Base-by-base conservation (phyloP, 2,113 vertebrate species). In the Scalopus aquaticus region DNA sequence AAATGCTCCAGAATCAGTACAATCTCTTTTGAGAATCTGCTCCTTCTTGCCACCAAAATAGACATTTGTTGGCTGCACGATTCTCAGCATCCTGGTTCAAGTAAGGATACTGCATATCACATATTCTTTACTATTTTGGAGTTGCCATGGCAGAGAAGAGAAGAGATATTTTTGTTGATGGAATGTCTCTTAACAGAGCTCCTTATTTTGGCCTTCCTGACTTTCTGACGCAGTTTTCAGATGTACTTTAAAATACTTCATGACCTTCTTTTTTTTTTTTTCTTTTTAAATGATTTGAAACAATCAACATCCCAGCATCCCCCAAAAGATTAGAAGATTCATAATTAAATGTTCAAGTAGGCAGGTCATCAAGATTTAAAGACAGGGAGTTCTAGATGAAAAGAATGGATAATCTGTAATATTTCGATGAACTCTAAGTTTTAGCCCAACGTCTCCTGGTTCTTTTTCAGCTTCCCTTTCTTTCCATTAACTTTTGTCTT, bases 111-210 rank as follows among this genome's bases (percentile, higher is more conserved):
- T 26, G 81, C 81, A 78, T 92, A 92, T 95, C 90, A 88, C 96
- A 97, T 97, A 97, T 96, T 97, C 97, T 97, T 96, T 96, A 95
- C 95, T 97, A 96, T 97, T 97, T 97, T 97, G 95, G 77, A 96
- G 95, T 97, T 97, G 90, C 96, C 97, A 97, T 97, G 96, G 93
- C 90, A 97, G 92, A 92, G 89, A 78, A 91, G 80, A 76, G 90
- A 85, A 82, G 74, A 96, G 95, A 97, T 97, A 97, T 97, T 97
- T 97, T 97, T 78, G 93, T 95, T 97, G 95, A 95, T 91, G 95
- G 96, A 97, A 96, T 96, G 96, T 95, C 97, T 95, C 95, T 94
- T 97, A 91, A 96, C 97, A 79, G 94, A 94, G 81, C 67, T 96
- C 93, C 90, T 94, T 97, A 90, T 95, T 97, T 96, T 94, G 95